Conservation (phyloP, 2,888 invertebrate genomes). For the Eilema griseolum region DNA sequence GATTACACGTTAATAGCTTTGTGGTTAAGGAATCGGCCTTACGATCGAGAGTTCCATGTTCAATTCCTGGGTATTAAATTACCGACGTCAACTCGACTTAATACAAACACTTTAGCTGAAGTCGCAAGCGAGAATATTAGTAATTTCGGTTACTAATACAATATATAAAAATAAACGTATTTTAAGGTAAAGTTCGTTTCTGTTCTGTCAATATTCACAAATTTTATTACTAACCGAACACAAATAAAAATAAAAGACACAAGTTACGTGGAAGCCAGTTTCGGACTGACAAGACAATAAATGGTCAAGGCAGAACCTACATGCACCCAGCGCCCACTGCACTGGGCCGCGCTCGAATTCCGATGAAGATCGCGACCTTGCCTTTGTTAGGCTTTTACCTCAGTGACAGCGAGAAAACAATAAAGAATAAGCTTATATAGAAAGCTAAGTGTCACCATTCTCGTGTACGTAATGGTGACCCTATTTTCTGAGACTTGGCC, state of each 20-base stretch:
- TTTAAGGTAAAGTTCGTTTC: neutral
- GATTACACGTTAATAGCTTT: neutral
- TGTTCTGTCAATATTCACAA: neutral
- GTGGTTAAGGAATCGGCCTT: too few relatives aligned
- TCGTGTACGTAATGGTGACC: too few relatives aligned
- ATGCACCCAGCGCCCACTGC: neutral
- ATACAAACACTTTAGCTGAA: too few relatives aligned
- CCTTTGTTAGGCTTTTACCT: conserved; percentile 43
- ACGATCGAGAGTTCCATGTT: too few relatives aligned
- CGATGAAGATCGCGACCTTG: conserved; percentile 71
- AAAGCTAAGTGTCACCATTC: too few relatives aligned
- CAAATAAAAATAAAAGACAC: neutral
- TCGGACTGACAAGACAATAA: conserved; percentile 1
- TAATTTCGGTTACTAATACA: too few relatives aligned
- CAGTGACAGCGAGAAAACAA: neutral
- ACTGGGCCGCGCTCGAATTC: conserved; percentile 51
- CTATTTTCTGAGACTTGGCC: too few relatives aligned
- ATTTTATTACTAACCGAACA: neutral
- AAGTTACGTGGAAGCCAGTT: neutral
- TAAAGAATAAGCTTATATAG: too few relatives aligned
- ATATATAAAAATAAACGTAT: neutral
- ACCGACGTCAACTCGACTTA: too few relatives aligned
- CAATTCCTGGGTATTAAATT: too few relatives aligned
- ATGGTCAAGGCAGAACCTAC: conserved; percentile 4
- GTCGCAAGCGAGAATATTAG: too few relatives aligned